Conservation (phyloP, 64 coral and sea anemone genomes). For the Dendronephthya gigantea region DNA sequence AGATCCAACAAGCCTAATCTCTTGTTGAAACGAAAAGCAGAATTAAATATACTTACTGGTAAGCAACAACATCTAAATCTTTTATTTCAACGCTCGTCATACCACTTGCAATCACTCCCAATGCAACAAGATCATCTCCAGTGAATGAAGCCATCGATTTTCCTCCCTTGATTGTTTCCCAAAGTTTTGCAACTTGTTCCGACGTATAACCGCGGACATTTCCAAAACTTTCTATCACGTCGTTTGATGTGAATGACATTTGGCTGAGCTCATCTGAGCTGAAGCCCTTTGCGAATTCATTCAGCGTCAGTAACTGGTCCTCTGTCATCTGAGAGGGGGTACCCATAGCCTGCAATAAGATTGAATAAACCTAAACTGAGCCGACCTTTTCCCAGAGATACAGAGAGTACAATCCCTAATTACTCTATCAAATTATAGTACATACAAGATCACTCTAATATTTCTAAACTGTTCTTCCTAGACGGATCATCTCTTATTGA, state of each 20-base stretch:
- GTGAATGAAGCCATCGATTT: background rate
- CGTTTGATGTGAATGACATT: background rate
- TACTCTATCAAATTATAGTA: no score
- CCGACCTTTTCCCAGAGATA: no score
- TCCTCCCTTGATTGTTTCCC: background rate
- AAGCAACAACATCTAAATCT: background rate
- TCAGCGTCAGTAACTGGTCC: background rate
- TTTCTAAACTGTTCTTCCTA: no score
- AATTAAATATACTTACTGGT: background rate
- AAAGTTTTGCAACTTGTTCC: background rate
- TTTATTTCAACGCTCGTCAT: background rate
- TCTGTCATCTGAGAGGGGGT: background rate
- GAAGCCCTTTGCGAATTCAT: slow-evolving; percentile 1
- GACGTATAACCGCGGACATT: background rate
- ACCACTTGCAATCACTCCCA: background rate
- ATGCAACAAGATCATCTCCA: background rate
- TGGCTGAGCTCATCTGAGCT: background rate
- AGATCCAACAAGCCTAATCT: no score
- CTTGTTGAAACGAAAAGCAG: no score
- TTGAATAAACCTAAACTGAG: background rate
- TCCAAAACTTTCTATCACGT: background rate
- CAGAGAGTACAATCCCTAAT: background rate
- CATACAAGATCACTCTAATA: no score
- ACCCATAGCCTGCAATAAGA: background rate
- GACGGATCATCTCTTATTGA: no score